A percentile compares a stretch with the other conserved stretches of the same genome.
Evolutionary conservation across 2,113 vertebrate species (phyloP).

Genomic region (Scartelaos histophorus): DNA sequence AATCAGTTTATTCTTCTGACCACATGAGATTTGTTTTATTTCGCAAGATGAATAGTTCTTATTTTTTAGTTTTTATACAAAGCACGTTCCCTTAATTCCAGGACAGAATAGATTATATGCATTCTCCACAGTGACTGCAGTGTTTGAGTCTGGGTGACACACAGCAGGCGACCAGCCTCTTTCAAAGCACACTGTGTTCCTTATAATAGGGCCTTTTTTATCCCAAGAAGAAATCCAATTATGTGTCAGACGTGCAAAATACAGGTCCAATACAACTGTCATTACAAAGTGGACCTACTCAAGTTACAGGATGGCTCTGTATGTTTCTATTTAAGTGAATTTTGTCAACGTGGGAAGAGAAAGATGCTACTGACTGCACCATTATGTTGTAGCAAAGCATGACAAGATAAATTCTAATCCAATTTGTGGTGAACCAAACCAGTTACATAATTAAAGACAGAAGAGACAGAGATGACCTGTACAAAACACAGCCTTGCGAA

Average conservation of each 20-base stretch:
- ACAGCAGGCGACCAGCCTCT: conserved; percentile 1
- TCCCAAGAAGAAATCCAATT: conserved; percentile 49
- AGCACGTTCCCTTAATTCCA: not conserved
- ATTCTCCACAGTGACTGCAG: not conserved
- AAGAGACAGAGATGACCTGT: not conserved
- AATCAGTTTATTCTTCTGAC: not conserved
- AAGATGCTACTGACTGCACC: not conserved
- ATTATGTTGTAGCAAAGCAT: not conserved
- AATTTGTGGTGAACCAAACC: not conserved
- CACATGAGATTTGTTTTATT: not conserved
- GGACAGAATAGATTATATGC: not conserved
- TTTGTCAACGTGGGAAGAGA: conserved; percentile 9
- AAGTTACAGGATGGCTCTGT: conserved; percentile 3
- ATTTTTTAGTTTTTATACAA: not conserved
- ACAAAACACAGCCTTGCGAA: not conserved
- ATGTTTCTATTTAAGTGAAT: conserved; percentile 1
- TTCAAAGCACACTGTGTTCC: conserved; percentile 25
- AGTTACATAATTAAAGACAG: not conserved
- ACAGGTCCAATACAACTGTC: conserved; percentile 22
- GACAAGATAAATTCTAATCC: not conserved
- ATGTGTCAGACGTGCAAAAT: conserved; percentile 37
- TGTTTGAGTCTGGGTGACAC: not conserved
- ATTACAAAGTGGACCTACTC: conserved; percentile 11
- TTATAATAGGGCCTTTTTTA: conserved; percentile 32
- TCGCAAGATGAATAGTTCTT: not conserved